phyloP scores from a whole-genome alignment of 2,888 invertebrate genomes.

The Pyralis farinalis region DNA sequence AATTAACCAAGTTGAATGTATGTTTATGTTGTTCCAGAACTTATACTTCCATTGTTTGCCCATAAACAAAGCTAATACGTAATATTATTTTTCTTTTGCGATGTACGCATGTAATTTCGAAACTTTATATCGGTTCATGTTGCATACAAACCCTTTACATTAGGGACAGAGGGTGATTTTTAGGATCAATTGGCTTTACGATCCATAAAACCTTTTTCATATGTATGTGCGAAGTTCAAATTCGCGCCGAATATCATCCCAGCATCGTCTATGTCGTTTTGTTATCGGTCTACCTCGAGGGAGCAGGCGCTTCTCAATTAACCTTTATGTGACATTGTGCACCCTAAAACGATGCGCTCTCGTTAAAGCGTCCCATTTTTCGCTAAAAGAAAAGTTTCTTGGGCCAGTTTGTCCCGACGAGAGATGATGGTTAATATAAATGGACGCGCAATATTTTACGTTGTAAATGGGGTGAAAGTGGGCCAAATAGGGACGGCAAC shows the following conservation, averaged over 20 bases:
- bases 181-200: constrained; percentile 63
- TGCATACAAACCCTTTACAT: constrained; percentile 28
- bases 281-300: constrained; percentile 28
- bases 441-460: constrained; percentile 1
- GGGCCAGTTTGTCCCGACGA: constrained; percentile 5
- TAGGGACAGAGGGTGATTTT: constrained; percentile 43
- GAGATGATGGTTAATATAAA: not conserved
- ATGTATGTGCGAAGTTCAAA: constrained; percentile 43
- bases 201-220: constrained; percentile 56
- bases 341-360: constrained; percentile 16
- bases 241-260: constrained; percentile 26
- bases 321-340: constrained; percentile 20
- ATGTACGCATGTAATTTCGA: constrained; percentile 4
- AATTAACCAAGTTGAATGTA: constrained; percentile 15
- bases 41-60: constrained; percentile 8
- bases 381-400: constrained; percentile 11
- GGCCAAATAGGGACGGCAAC: not conserved
- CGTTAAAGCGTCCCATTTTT: constrained; percentile 19
- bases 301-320: constrained; percentile 29
- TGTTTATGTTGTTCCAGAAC: constrained; percentile 9
- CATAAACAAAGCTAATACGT: constrained; percentile 12
- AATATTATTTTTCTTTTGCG: constrained; percentile 10
- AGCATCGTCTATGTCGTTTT: constrained; percentile 1
- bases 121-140: constrained; percentile 6
- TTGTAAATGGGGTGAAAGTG: constrained; percentile 4